Evolutionary conservation across 2,888 invertebrate species (phyloP), one percentile per base, ranked within the genome.

Genomic region (Chydorus sphaericus): DNA sequence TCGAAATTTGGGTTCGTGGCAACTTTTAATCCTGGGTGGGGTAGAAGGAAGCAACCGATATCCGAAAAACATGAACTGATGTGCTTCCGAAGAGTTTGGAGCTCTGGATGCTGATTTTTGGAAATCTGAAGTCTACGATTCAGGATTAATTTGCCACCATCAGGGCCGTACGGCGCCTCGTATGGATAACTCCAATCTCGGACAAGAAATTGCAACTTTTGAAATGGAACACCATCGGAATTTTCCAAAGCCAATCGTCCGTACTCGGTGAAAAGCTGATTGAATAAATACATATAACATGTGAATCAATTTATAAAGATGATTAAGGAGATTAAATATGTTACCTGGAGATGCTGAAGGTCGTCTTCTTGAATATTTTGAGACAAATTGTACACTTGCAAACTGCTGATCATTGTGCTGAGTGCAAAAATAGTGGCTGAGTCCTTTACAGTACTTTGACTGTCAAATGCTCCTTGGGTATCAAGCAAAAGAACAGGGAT

Each of bases 101-200:
- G 74, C 72, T 98, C 97, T 0, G 87, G 83, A 71, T 97, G 97
- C 70, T 97, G 97, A 68, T 83, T 85, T 63, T 91, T 86, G 0
- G 85, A 85, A 23, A 87, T 76, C 77, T 80, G 66, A 18, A 98
- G 75, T 61, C 96, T 77, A 60, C 88, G 79, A 65, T 89, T 82
- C 36, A 98, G 75, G 55, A 98, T 85, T 64, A 80, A 77, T 63
- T 81, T 78, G 0, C 98, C 98, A 7, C 98, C 98, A 0, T 80
- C 75, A 1, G 85, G 80, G 0, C 98, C 98, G 72, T 94, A 99
- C 48, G 81, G 74, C 7, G 72, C 71, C 55, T 74, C 73, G 73
- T 98, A 97, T 0, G 97, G 96, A 71, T 89, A 97, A 72, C 92
- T 89, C 97, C 97, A 97, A 73, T 98, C 97, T 52, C 93, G 72